phyloP scores from a whole-genome alignment of 2,113 vertebrate genomes.

The Plectropomus leopardus region DNA sequence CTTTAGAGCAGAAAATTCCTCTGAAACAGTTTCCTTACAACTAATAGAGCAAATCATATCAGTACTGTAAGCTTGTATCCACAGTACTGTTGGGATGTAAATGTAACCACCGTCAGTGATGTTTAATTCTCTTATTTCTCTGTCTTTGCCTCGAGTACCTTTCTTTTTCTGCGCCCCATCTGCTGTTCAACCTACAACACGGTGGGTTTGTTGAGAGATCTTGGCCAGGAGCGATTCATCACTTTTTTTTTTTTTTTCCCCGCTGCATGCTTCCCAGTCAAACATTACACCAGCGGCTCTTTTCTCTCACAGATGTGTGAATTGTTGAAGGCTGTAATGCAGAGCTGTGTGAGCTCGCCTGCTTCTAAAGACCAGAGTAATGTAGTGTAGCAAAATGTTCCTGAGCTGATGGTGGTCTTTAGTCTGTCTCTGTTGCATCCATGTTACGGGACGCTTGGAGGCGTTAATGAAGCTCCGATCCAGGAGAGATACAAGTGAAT shows the following conservation, averaged over 20 bases:
- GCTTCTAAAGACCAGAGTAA: conserved; percentile 68
- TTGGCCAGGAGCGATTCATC: conserved; percentile 48
- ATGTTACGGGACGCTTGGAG: conserved; percentile 6
- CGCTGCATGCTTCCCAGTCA: conserved; percentile 45
- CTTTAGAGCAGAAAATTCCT: neutral
- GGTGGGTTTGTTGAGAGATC: conserved; percentile 36
- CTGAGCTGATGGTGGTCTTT: conserved; percentile 39
- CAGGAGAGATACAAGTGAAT: conserved; percentile 41
- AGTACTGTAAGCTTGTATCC: neutral
- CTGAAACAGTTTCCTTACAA: neutral
- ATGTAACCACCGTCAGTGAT: neutral
- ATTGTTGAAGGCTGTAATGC: conserved; percentile 52
- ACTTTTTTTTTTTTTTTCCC: no score
- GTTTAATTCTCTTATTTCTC: conserved; percentile 4
- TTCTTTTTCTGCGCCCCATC: conserved; percentile 29
- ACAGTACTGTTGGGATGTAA: neutral
- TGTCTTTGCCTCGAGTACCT: neutral
- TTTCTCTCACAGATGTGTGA: conserved; percentile 35
- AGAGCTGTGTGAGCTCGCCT: conserved; percentile 42
- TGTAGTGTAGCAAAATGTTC: conserved; percentile 69
- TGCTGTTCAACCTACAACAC: conserved; percentile 46
- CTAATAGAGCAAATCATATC: neutral
- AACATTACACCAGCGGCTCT: conserved; percentile 48
- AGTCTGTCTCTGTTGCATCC: conserved; percentile 48
- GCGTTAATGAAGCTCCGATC: conserved; percentile 60